Conservation (phyloP, 1,140 invertebrate genomes). For the Drosophila pallidifrons region DNA sequence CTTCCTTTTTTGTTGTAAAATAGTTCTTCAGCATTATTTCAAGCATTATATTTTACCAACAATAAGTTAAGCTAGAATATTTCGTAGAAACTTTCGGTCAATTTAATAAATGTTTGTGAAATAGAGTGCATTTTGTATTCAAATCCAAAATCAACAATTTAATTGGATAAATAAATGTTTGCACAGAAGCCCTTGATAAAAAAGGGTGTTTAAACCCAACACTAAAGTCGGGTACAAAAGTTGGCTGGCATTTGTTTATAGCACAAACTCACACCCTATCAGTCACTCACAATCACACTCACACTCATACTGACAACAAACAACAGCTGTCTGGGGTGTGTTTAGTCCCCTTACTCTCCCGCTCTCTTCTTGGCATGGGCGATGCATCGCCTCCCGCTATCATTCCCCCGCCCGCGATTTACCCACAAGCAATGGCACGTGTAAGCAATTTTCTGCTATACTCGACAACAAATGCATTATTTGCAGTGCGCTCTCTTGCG, state of each 20-base stretch:
- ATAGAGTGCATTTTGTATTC: too few relatives aligned
- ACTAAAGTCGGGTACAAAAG: constrained; percentile 44
- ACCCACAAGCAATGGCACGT: constrained; percentile 64
- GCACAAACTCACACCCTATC: constrained; percentile 14
- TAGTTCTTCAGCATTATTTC: too few relatives aligned
- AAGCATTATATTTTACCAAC: too few relatives aligned
- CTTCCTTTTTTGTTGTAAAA: too few relatives aligned
- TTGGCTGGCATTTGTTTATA: constrained; percentile 57
- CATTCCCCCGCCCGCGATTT: constrained; percentile 11
- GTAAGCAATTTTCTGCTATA: constrained; percentile 78
- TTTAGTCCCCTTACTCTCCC: background rate
- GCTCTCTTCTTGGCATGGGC: constrained; percentile 16
- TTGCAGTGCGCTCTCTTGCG: constrained; percentile 38
- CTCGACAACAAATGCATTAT: constrained; percentile 68
- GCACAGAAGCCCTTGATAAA: background rate
- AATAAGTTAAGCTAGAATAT: too few relatives aligned
- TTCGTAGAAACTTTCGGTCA: too few relatives aligned
- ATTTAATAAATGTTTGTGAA: too few relatives aligned
- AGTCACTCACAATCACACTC: background rate
- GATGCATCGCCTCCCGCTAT: background rate
- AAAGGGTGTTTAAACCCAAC: constrained; percentile 12
- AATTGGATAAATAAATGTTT: background rate
- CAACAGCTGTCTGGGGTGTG: constrained; percentile 12
- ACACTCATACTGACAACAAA: constrained; percentile 36
- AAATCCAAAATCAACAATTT: background rate